Conservation (phyloP, 2,113 vertebrate species). For the Pycnonotus jocosus region DNA sequence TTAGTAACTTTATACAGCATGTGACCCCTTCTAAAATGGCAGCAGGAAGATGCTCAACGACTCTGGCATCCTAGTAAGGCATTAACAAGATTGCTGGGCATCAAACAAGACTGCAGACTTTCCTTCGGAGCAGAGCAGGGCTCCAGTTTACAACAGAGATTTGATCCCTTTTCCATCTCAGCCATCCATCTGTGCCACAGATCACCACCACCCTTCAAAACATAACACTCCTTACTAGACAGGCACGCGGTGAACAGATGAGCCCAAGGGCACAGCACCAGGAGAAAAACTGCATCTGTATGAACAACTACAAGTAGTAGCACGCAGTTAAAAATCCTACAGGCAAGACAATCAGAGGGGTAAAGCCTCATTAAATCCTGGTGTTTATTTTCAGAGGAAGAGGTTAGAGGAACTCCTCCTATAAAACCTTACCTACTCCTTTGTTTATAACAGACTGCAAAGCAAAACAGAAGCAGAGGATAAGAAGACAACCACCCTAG, state of each 20-base stretch:
- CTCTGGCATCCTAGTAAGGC: slow-evolving; percentile 19
- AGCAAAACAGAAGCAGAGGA: not conserved
- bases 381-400: not conserved
- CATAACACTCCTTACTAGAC: rapidly evolving
- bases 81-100: slow-evolving; percentile 41
- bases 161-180: not conserved
- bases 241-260: not conserved
- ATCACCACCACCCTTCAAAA: not conserved
- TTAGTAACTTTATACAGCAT: slow-evolving; percentile 18
- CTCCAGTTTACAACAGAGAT: not conserved
- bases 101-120: not conserved
- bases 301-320: not conserved
- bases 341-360: not conserved
- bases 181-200: not conserved
- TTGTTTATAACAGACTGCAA: not conserved
- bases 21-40: not conserved
- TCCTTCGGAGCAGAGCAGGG: not conserved
- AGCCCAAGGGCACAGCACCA: not conserved
- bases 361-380: not conserved
- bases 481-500: not conserved
- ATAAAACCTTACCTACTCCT: not conserved
- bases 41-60: not conserved
- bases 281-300: not conserved
- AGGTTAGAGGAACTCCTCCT: not conserved
- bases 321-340: not conserved